Base-by-base conservation (phyloP, 2,888 invertebrate species). In the Timema podura region DNA sequence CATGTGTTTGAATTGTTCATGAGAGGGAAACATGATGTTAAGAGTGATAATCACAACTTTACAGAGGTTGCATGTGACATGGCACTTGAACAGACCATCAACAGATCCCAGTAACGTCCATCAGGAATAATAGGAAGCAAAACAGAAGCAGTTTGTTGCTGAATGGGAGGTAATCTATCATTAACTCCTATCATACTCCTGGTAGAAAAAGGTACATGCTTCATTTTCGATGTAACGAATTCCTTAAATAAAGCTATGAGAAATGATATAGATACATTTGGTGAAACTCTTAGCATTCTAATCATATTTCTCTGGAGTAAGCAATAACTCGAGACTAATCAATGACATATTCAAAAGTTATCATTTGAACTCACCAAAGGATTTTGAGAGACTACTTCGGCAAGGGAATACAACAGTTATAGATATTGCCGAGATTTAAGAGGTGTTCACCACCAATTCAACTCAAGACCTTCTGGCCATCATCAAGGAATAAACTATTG, bases 401-500 rank as follows among this genome's bases (percentile, higher is more conserved):
- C 54, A 54, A 54, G 54, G 6, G 16, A 54, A 54, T 54, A 9
- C 54, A 7, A 16, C 54, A 7, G 11, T 54, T 9, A 54, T 54
- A 5, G 54, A 54, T 54, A 54, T 54, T 54, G 54, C 16, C 16
- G 54, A 54, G 13, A 54, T 54, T 54, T 7, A 13, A 54, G 54
- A 54, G 54, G 54, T 15, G 5, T 54, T 10, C 54, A 54, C 54
- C 16, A 10, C 54, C 54, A 6, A 54, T 54, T 54, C 54, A 54
- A 54, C 54, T 54, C 54, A 13, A 54, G 54, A 54, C 54, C 54
- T 54, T 54, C 54, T 54, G 54, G 54, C 54, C 54, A 54, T 54
- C 54, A 54, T 10, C 54, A 54, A 54, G 54, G 54, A 54, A 54
- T 54, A 9, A 54, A 54, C 16, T 54, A 9, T 15, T 54, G 54